A percentile compares a stretch with the other conserved stretches of the same genome.
Evolutionary conservation across 2,113 vertebrate species (phyloP).

Genomic region (Nannobrachium achirus): DNA sequence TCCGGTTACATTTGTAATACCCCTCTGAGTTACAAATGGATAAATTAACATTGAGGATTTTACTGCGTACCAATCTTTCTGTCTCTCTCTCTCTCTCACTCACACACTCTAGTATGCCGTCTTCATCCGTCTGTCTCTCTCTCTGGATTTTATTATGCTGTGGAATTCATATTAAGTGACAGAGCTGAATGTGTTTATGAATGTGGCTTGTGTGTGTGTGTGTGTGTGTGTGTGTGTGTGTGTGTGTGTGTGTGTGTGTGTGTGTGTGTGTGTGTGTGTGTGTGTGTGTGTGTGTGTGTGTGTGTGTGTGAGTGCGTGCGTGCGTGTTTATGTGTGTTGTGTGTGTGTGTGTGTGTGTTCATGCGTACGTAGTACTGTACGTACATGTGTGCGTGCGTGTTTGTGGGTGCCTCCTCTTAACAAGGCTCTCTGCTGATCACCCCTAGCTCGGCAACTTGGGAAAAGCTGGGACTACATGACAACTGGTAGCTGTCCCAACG

Average conservation of each 20-base stretch:
- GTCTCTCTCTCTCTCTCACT: not conserved
- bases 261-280: conserved; percentile 11
- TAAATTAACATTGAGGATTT: too few species aligned
- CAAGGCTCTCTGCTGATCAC: conserved; percentile 47
- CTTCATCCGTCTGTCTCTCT: conserved; percentile 1
- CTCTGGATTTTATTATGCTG: conserved; percentile 36
- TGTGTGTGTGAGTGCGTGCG: conserved; percentile 14
- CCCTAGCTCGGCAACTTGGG: conserved; percentile 51
- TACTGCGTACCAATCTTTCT: conserved; percentile 7
- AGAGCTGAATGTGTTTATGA: not conserved
- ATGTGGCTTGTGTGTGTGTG: not conserved
- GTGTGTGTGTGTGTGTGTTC: conserved; percentile 21
- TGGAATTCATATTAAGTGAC: conserved; percentile 26
- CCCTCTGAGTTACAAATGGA: too few species aligned
- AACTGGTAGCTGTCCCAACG: conserved; percentile 67
- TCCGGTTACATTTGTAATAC: too few species aligned
- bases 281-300: not conserved
- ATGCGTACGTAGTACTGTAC: too few species aligned
- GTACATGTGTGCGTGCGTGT: not conserved
- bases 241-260: conserved; percentile 16
- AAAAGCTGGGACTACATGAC: conserved; percentile 63
- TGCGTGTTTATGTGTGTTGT: too few species aligned
- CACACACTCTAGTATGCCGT: not conserved
- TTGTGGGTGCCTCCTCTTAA: conserved; percentile 3
- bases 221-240: not conserved